Evolutionary conservation across 2,113 vertebrate species (phyloP).

Genomic region (Probosciger aterrimus): DNA sequence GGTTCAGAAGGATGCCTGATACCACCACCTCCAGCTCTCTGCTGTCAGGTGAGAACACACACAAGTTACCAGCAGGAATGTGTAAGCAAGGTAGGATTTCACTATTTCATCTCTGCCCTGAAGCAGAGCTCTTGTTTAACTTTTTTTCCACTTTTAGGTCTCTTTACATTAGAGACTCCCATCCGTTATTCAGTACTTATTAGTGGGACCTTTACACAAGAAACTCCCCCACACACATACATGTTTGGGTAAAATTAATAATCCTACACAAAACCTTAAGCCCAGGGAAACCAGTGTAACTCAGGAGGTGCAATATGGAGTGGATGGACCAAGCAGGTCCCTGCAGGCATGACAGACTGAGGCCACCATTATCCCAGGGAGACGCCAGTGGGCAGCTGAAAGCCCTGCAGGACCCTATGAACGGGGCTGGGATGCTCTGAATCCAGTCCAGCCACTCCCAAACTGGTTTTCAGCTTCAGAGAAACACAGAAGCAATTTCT

Average conservation of each 20-base stretch:
- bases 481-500: neutral
- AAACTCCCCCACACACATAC: neutral
- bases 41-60: neutral
- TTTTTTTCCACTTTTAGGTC: neutral
- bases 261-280: neutral
- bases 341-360: neutral
- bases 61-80: neutral
- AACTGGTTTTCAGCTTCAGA: neutral
- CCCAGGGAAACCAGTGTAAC: neutral
- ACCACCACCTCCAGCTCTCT: neutral
- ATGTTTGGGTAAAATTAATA: neutral
- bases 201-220: neutral
- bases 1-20: neutral
- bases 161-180: neutral
- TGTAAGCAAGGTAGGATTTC: neutral
- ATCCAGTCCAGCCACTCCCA: neutral
- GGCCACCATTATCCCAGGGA: accelerated
- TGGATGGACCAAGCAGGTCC: neutral
- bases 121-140: neutral
- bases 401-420: neutral
- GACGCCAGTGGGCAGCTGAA: neutral
- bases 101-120: neutral
- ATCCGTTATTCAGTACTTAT: neutral
- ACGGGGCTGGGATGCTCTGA: neutral
- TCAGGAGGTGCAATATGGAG: neutral